These are phyloP conservation scores for Volucella bombylans DNA, from an alignment of 2,888 invertebrate species.

Conservation along the genomic window DNA sequence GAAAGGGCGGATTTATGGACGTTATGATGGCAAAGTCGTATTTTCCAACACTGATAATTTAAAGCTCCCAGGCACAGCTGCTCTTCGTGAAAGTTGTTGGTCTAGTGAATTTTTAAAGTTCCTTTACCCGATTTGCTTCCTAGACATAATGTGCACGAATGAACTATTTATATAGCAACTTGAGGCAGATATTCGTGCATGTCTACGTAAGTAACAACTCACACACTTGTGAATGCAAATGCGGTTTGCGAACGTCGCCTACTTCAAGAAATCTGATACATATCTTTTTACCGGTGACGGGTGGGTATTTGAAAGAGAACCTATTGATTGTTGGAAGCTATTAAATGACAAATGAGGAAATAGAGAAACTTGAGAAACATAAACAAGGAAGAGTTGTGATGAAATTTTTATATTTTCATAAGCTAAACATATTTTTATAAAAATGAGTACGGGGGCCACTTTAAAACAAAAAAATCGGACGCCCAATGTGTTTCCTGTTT, in stretches of 20 bases:
- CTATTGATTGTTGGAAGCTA: constrained; percentile 14
- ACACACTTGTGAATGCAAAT: constrained; percentile 5
- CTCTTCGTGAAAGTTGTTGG: constrained; percentile 63
- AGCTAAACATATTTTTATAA: not conserved
- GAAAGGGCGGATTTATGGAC: constrained; percentile 48
- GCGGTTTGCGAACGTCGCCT: constrained; percentile 6
- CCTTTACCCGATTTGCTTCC: constrained; percentile 49
- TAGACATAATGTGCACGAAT: constrained; percentile 43
- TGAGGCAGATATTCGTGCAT: constrained; percentile 10
- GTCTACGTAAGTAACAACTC: too few species aligned
- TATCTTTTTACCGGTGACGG: constrained; percentile 52
- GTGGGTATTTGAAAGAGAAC: constrained; percentile 26
- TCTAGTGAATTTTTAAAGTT: constrained; percentile 46
- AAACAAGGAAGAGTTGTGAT: constrained; percentile 5
- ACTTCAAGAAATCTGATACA: constrained; percentile 53
- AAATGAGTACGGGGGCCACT: not conserved
- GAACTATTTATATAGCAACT: constrained; percentile 18
- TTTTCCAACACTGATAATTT: not conserved
- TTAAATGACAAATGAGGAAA: constrained; percentile 69
- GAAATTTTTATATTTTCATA: constrained; percentile 2
- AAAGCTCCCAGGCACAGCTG: constrained; percentile 6
- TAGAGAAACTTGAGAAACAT: constrained; percentile 50
- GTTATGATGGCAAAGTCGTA: constrained; percentile 21
- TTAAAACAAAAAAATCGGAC: constrained; percentile 26
- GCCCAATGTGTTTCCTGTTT: constrained; percentile 31